A percentile compares a stretch with the other conserved stretches of the same genome.
phyloP scores from a whole-genome alignment of 2,113 vertebrate genomes.

The Pelmatolapia mariae region DNA sequence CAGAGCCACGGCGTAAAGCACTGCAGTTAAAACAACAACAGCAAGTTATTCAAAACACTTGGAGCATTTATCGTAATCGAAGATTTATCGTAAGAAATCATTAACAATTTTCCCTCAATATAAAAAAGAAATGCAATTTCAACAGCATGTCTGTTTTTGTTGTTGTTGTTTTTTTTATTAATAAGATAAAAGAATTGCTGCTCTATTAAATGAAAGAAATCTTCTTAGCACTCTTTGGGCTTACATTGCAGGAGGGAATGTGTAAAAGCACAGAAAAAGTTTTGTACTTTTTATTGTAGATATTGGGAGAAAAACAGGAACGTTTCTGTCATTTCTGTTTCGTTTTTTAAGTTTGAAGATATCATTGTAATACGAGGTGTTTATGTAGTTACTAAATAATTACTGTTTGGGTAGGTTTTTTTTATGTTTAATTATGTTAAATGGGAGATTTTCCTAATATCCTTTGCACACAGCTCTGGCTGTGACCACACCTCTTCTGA shows the following conservation, averaged over 20 bases:
- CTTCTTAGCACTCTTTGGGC: background rate
- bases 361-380: background rate
- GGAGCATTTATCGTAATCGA: background rate
- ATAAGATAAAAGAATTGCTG: background rate
- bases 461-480: background rate
- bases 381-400: background rate
- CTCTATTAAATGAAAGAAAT: background rate
- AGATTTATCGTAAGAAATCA: background rate
- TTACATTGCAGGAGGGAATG: background rate
- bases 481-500: background rate
- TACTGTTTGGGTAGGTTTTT: background rate
- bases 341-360: background rate
- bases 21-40: background rate
- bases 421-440: background rate
- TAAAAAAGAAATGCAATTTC: background rate
- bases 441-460: background rate
- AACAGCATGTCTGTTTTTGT: background rate
- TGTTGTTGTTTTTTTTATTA: background rate
- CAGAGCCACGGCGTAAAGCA: background rate
- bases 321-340: background rate
- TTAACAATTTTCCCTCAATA: background rate
- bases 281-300: background rate
- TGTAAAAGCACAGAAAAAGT: background rate
- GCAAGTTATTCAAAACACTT: background rate
- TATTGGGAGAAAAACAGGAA: background rate